These are phyloP conservation scores for Nemoura dubitans DNA, from an alignment of 2,888 invertebrate genomes.

Conservation along the genomic window DNA sequence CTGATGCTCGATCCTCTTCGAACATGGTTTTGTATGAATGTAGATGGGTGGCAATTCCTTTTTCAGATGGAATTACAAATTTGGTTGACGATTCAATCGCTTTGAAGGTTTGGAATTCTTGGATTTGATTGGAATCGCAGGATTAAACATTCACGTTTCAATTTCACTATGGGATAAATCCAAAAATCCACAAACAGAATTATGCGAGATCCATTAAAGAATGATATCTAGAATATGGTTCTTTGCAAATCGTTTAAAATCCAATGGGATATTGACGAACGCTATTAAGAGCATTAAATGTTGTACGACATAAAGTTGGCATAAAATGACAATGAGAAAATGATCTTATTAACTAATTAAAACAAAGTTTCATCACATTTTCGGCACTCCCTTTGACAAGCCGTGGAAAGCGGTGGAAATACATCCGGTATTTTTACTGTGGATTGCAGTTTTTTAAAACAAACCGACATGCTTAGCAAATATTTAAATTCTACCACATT, in stretches of 20 bases:
- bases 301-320: too few relatives aligned
- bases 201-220: too few relatives aligned
- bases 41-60: not conserved
- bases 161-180: too few relatives aligned
- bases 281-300: too few relatives aligned
- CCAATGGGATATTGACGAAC: too few relatives aligned
- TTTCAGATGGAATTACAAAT: not conserved
- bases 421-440: not conserved
- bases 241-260: too few relatives aligned
- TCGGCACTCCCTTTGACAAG: not conserved
- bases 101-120: too few relatives aligned
- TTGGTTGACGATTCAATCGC: too few relatives aligned
- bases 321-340: too few relatives aligned
- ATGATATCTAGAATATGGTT: too few relatives aligned
- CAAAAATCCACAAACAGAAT: too few relatives aligned
- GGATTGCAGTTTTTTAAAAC: not conserved
- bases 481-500: not conserved
- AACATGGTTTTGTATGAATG: not conserved
- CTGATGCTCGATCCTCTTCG: not conserved
- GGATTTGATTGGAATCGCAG: not conserved
- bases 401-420: not conserved
- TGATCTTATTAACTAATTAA: not conserved
- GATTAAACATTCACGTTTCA: too few relatives aligned
- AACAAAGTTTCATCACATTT: conserved; percentile 7
- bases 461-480: not conserved